Evolutionary conservation across 2,113 vertebrate species (phyloP).

Genomic region (Aspiorhynchus laticeps): DNA sequence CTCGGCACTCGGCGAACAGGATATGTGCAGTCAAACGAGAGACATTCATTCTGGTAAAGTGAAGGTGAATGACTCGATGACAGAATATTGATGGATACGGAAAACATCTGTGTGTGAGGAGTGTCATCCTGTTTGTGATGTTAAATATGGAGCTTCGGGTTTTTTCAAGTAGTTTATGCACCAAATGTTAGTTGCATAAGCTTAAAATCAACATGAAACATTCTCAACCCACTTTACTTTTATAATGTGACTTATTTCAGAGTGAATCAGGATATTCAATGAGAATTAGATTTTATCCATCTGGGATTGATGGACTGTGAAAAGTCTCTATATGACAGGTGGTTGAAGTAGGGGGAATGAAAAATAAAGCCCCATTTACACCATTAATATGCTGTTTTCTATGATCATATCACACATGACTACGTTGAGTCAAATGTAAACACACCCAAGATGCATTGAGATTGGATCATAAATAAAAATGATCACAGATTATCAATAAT

Average conservation of each 20-base stretch:
- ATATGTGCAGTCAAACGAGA: slow-evolving; percentile 40
- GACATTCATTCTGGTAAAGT: slow-evolving; percentile 35
- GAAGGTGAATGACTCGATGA: slow-evolving; percentile 20
- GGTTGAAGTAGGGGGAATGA: not conserved
- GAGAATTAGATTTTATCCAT: not conserved
- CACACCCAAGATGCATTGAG: not conserved
- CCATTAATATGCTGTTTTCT: not conserved
- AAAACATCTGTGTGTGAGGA: slow-evolving; percentile 22
- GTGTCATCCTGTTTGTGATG: slow-evolving; percentile 11
- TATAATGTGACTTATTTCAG: not conserved
- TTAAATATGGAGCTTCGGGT: not conserved
- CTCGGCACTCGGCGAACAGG: not conserved
- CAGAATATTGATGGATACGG: slow-evolving; percentile 16
- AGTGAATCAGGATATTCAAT: not conserved
- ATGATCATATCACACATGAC: not conserved
- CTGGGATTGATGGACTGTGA: not conserved
- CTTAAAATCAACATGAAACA: not conserved
- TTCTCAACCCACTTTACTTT: not conserved
- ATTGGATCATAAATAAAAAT: not conserved
- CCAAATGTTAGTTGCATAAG: not conserved
- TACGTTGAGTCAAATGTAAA: not conserved
- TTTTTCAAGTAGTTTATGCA: not conserved
- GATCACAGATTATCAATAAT: not conserved
- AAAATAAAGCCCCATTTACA: not conserved
- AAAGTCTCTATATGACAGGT: not conserved